These are phyloP conservation scores for Mythimna albipuncta DNA, from an alignment of 2,888 invertebrate species.

Conservation along the genomic window DNA sequence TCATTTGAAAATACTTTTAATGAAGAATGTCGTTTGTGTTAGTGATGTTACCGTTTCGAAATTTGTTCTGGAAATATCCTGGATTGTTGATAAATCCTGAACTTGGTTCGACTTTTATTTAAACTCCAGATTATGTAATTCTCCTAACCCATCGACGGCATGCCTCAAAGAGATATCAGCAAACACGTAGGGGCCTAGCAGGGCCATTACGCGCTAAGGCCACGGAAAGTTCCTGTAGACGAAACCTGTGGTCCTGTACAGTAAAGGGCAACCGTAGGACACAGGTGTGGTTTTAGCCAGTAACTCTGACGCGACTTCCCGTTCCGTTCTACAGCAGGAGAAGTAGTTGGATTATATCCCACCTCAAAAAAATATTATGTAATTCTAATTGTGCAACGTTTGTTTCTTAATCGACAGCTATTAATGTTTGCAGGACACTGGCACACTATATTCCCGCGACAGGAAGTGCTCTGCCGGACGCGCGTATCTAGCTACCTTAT, in stretches of 20 bases:
- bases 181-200: no score
- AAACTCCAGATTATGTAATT: slow-evolving; percentile 36
- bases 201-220: no score
- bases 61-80: neutral
- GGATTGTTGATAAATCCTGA: neutral
- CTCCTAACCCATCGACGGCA: neutral
- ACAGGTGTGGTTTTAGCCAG: no score
- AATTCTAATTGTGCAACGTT: slow-evolving; percentile 47
- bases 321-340: no score
- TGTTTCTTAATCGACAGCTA: slow-evolving; percentile 51
- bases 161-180: no score
- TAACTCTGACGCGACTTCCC: no score
- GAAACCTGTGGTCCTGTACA: no score
- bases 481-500: slow-evolving; percentile 87
- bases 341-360: no score
- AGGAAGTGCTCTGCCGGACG: slow-evolving; percentile 87
- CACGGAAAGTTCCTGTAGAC: no score
- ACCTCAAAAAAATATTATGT: slow-evolving; percentile 27
- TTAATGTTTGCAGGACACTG: slow-evolving; percentile 73
- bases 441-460: slow-evolving; percentile 70
- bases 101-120: slow-evolving; percentile 6
- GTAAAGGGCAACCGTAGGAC: no score
- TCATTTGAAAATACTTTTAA: neutral
- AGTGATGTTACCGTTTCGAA: neutral
- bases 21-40: neutral